These are phyloP conservation scores for Brachymystax lenok DNA, from an alignment of 2,797 vertebrate species.

Conservation along the genomic window DNA sequence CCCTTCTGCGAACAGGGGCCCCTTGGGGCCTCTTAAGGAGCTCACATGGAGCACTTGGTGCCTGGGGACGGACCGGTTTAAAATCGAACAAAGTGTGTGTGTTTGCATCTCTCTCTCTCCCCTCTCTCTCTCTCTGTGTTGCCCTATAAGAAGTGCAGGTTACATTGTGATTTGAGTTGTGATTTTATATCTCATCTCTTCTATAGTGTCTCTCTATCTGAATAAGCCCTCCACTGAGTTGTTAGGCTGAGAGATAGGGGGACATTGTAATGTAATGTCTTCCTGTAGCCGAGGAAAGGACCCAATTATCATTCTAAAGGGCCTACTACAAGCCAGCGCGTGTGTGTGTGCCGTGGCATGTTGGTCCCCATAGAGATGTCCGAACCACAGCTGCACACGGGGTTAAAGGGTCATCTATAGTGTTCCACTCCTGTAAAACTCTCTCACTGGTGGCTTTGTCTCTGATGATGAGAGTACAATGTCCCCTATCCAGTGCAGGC, in stretches of 20 bases:
- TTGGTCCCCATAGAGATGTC: slow-evolving; percentile 13
- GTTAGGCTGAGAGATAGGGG: background rate
- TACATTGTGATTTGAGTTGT: background rate
- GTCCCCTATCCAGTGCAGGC: background rate
- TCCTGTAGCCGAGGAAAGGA: slow-evolving; percentile 61
- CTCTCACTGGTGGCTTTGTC: slow-evolving; percentile 24
- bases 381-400: slow-evolving; percentile 21
- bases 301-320: slow-evolving; percentile 76
- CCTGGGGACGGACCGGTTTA: slow-evolving; percentile 53
- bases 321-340: slow-evolving; percentile 32
- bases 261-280: slow-evolving; percentile 69
- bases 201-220: background rate
- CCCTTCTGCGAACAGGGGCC: slow-evolving; percentile 48
- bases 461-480: slow-evolving; percentile 4
- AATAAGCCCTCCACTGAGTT: background rate
- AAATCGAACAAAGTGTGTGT: slow-evolving; percentile 51
- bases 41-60: slow-evolving; percentile 62
- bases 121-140: too few relatives aligned
- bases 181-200: background rate
- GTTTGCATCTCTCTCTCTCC: slow-evolving; percentile 14
- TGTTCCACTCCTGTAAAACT: slow-evolving; percentile 14
- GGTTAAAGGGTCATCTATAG: slow-evolving; percentile 36
- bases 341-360: background rate
- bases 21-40: slow-evolving; percentile 65
- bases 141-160: background rate